Percentiles rank a stretch among this genome's conserved stretches.
Conservation (phyloP, 2,113 vertebrate species). For the Lycocorax pyrrhopterus region DNA sequence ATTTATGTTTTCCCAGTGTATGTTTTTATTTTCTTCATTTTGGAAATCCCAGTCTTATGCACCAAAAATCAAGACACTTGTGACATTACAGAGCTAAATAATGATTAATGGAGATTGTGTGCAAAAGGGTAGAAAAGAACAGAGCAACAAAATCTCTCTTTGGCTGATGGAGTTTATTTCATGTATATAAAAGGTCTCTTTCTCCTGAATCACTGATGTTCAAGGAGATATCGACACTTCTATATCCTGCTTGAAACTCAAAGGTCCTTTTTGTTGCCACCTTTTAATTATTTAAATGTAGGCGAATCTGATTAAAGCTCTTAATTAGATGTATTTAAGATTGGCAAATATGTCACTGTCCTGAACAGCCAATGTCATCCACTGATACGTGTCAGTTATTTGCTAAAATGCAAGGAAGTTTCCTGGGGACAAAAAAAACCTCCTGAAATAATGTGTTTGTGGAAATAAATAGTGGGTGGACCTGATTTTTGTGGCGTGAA, state of each 20-base stretch:
- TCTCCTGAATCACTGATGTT: slow-evolving; percentile 3
- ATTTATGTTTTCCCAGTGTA: not conserved
- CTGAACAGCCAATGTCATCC: not conserved
- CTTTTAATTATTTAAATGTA: slow-evolving; percentile 39
- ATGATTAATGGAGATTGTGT: not conserved
- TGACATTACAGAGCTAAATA: not conserved
- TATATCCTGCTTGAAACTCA: not conserved
- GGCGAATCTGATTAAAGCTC: not conserved
- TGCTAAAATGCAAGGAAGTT: not conserved
- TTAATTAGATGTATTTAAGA: not conserved
- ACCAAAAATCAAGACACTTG: not conserved
- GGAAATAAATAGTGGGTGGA: not conserved
- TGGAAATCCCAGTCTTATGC: not conserved
- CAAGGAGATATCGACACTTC: not conserved
- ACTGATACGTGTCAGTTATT: rapidly evolving
- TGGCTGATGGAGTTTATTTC: slow-evolving; percentile 12
- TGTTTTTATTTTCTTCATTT: not conserved
- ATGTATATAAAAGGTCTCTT: not conserved
- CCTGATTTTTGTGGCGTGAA: not conserved
- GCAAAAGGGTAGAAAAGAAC: not conserved
- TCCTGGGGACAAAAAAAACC: not conserved
- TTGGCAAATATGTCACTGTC: not conserved
- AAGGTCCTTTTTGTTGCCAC: not conserved
- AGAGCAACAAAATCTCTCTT: not conserved
- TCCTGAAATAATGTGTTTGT: not conserved